Evolutionary conservation across 2,888 invertebrate species (phyloP), one percentile per base, ranked within the genome.

Genomic region (Isoperla grammatica): DNA sequence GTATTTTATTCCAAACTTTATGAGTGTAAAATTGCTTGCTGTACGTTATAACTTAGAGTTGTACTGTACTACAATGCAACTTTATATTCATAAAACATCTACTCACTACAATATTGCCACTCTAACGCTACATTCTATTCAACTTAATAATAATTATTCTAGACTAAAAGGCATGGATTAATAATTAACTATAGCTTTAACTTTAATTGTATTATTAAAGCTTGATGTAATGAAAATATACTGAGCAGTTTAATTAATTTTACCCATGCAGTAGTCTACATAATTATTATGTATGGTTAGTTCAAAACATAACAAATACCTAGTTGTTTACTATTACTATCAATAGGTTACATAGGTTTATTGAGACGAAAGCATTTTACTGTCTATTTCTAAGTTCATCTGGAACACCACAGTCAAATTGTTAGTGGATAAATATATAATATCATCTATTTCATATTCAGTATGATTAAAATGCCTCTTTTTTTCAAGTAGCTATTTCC

Each of bases 241-340:
- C 53, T 45, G 43, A 59, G 59, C 46, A 50, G 13, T 20, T 49
- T 39, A 22, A 58, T 42, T 23, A 43, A 56, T 56, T 23, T 23
- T 49, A 39, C 39, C 15, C 49, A 50, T 50, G 49, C 49, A 50
- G 15, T 50, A 50, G 49, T 29, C 22, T 15, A 50, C 49, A 23
- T 35, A 15, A 50, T 50, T 29, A 29, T 29, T 29, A 29, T 29
- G 29, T 29, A 29, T 4, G 29, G 8, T 45, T 8, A 15, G 45
- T 15, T 42, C 42, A 42, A 12, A 42, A 42, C 15, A 13, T 46
- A 46, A 46, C 20, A 29, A 29, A 29, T 29, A n/a, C n/a, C n/a
- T n/a, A 8, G 29, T 29, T 29, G 4, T 29, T 29, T 29, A 29
- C 29, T 29, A 29, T 29, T 29, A 29, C 29, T 29, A 29, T 29